phyloP scores from a whole-genome alignment of 1,140 invertebrate genomes.

The Chironomus tepperi region DNA sequence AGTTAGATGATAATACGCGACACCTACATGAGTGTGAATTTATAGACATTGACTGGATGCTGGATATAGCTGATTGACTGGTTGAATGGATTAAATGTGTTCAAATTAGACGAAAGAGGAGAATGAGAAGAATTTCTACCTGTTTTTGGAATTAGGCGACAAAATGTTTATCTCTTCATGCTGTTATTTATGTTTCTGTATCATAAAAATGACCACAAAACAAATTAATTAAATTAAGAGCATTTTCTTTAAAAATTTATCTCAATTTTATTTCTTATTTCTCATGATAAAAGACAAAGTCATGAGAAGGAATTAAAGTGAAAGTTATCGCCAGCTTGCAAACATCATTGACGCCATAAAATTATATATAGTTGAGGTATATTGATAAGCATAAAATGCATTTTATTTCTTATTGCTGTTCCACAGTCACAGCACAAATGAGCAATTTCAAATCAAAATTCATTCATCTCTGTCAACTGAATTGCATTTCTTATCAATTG shows the following conservation, averaged over 20 bases:
- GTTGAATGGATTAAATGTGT: too few species aligned
- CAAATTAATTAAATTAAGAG: constrained; percentile 22
- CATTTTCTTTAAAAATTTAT: neutral
- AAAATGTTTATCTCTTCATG: neutral
- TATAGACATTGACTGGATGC: too few species aligned
- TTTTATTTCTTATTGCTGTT: too few species aligned
- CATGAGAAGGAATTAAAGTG: neutral
- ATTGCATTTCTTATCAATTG: constrained; percentile 8
- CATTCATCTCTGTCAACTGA: constrained; percentile 21
- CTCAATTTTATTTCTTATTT: neutral
- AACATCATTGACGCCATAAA: neutral
- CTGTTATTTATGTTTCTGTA: neutral
- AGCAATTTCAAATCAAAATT: constrained; percentile 11
- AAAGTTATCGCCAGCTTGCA: neutral
- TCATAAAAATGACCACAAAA: constrained; percentile 22
- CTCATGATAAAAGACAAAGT: neutral
- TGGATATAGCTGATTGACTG: too few species aligned
- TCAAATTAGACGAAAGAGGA: too few species aligned
- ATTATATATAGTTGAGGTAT: neutral
- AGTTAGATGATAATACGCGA: neutral
- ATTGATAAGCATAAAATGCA: too few species aligned
- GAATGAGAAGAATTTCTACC: neutral
- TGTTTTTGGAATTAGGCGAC: neutral
- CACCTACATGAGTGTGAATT: neutral
- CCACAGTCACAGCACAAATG: neutral